Conservation (phyloP, 2,797 vertebrate species). For the Cetoscarus ocellatus region DNA sequence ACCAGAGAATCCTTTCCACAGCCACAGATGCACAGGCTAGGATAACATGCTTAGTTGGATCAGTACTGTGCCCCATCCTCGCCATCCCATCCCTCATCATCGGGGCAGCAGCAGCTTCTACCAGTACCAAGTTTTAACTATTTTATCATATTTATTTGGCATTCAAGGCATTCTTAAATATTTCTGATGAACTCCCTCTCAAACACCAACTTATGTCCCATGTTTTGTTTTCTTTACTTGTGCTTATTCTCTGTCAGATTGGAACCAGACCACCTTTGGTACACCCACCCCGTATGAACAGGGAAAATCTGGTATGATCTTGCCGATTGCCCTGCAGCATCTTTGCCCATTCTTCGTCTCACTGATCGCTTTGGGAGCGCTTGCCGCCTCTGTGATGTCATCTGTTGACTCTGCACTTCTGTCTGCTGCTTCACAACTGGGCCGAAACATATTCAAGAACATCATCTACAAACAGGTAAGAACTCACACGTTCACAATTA, state of each 20-base stretch:
- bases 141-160: background rate
- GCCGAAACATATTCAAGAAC: slow-evolving; percentile 66
- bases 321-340: slow-evolving; percentile 57
- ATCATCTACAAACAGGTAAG: slow-evolving; percentile 52
- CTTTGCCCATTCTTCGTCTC: slow-evolving; percentile 58
- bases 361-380: slow-evolving; percentile 50
- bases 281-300: slow-evolving; percentile 46
- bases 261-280: slow-evolving; percentile 65
- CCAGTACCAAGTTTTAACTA: slow-evolving; percentile 20
- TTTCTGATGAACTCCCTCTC: background rate
- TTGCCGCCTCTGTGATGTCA: slow-evolving; percentile 68
- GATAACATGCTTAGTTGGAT: slow-evolving; percentile 55
- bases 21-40: slow-evolving; percentile 52
- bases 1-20: slow-evolving; percentile 64
- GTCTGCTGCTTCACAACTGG: slow-evolving; percentile 64
- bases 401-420: slow-evolving; percentile 74
- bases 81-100: slow-evolving; percentile 60
- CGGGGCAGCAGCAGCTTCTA: slow-evolving; percentile 57
- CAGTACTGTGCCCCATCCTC: slow-evolving; percentile 46
- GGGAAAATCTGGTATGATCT: slow-evolving; percentile 51
- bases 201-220: too few species aligned
- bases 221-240: background rate
- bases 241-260: slow-evolving; percentile 47
- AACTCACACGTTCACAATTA: background rate
- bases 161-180: background rate